A percentile compares a stretch with the other conserved stretches of the same genome.
Evolutionary conservation across 2,113 vertebrate species (phyloP).

Genomic region (Pseudorectes ferrugineus): DNA sequence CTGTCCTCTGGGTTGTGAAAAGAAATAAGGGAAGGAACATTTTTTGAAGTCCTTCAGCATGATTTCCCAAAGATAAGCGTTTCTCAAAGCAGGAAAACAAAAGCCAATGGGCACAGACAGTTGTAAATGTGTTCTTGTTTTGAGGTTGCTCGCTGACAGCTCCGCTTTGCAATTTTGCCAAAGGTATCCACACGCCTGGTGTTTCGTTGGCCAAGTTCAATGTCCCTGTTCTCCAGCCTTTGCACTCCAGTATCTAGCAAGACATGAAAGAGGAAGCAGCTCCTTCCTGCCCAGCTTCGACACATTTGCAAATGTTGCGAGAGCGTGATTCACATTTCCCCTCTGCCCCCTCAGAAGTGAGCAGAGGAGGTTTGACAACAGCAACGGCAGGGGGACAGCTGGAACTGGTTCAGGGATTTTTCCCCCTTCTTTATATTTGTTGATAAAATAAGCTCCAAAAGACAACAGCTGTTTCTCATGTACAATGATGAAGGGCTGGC

Average conservation of each 20-base stretch:
- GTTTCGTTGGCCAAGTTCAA: not conserved
- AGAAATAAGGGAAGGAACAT: not conserved
- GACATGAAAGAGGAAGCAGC: not conserved
- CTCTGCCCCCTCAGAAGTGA: accelerated
- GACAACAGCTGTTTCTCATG: not conserved
- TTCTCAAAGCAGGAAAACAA: not conserved
- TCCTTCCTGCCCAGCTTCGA: not conserved
- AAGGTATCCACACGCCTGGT: not conserved
- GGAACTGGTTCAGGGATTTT: accelerated
- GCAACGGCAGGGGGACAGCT: accelerated
- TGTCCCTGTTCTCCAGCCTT: not conserved
- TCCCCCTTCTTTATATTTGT: not conserved
- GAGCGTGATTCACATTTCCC: accelerated
- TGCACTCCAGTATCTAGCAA: not conserved
- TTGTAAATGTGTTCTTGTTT: not conserved
- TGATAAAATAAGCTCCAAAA: not conserved
- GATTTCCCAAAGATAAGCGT: not conserved
- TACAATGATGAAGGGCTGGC: not conserved
- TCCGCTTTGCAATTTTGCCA: not conserved
- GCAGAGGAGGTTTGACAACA: not conserved
- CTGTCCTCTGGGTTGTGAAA: not conserved
- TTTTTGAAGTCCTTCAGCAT: not conserved
- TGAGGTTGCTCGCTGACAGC: not conserved
- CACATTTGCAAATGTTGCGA: accelerated
- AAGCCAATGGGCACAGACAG: not conserved